These are phyloP conservation scores for Xylocopa sonorina DNA, from an alignment of 1,140 invertebrate genomes.

Conservation along the genomic window DNA sequence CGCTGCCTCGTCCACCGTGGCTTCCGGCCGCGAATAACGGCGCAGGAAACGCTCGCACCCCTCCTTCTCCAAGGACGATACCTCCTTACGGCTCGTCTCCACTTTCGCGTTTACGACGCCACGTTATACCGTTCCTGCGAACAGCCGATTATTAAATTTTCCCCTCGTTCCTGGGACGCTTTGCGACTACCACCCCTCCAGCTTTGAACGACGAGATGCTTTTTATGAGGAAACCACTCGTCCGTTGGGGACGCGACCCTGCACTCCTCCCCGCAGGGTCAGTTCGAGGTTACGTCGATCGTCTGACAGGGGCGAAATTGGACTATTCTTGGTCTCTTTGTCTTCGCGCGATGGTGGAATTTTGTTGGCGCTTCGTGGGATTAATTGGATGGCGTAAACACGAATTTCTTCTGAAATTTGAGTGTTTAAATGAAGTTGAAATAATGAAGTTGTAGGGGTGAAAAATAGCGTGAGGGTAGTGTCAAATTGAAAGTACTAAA, in stretches of 20 bases:
- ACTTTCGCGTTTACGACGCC: slow-evolving; percentile 44
- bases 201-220: not conserved
- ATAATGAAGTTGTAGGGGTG: too few species aligned
- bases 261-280: too few species aligned
- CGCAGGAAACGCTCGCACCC: not conserved
- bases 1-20: not conserved
- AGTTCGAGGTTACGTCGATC: not conserved
- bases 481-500: too few species aligned
- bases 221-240: not conserved
- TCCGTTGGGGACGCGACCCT: too few species aligned
- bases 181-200: too few species aligned
- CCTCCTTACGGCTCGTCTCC: slow-evolving; percentile 8
- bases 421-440: too few species aligned
- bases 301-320: too few species aligned
- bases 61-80: slow-evolving; percentile 4
- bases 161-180: slow-evolving; percentile 8
- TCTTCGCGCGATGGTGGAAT: not conserved
- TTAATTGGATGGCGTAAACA: too few species aligned
- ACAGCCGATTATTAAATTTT: slow-evolving; percentile 50
- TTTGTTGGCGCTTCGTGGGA: too few species aligned
- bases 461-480: too few species aligned
- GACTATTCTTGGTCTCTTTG: too few species aligned
- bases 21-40: not conserved
- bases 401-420: too few species aligned
- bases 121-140: slow-evolving; percentile 15